Evolutionary conservation across 1,140 invertebrate species (phyloP).

Genomic region (Macrobrachium nipponense): DNA sequence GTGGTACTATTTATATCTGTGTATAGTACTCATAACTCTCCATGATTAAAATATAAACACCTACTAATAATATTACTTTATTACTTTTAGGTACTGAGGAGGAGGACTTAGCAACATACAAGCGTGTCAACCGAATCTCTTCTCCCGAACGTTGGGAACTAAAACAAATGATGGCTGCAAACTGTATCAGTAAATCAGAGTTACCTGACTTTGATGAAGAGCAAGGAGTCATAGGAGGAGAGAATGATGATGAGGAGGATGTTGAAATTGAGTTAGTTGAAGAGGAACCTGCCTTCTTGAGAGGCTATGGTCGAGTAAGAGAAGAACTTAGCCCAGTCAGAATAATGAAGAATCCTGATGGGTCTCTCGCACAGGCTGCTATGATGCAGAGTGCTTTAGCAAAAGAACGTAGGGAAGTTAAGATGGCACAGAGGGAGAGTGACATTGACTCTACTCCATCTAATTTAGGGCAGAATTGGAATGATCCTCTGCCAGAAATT

Average conservation of each 20-base stretch:
- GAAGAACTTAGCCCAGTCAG: constrained; percentile 94
- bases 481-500: constrained; percentile 91
- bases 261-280: constrained; percentile 99
- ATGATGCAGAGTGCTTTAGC: constrained; percentile 99
- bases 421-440: constrained; percentile 91
- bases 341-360: constrained; percentile 99
- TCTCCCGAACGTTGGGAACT: constrained; percentile 89
- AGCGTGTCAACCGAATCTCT: constrained; percentile 90
- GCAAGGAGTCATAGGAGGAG: constrained; percentile 80
- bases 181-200: constrained; percentile 86
- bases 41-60: too few species aligned
- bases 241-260: constrained; percentile 95
- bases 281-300: constrained; percentile 96
- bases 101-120: constrained; percentile 81
- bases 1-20: too few species aligned
- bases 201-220: constrained; percentile 93
- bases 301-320: constrained; percentile 85
- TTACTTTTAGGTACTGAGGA: constrained; percentile 73
- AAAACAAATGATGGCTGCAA: constrained; percentile 86
- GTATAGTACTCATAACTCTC: too few species aligned
- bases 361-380: constrained; percentile 95
- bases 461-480: constrained; percentile 81
- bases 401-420: constrained; percentile 94
- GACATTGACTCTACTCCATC: constrained; percentile 81
- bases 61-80: not conserved